Percentiles rank a stretch among this genome's conserved stretches.
Evolutionary conservation across 2,888 invertebrate genomes (phyloP).

Genomic region (Heliothis peltigera): DNA sequence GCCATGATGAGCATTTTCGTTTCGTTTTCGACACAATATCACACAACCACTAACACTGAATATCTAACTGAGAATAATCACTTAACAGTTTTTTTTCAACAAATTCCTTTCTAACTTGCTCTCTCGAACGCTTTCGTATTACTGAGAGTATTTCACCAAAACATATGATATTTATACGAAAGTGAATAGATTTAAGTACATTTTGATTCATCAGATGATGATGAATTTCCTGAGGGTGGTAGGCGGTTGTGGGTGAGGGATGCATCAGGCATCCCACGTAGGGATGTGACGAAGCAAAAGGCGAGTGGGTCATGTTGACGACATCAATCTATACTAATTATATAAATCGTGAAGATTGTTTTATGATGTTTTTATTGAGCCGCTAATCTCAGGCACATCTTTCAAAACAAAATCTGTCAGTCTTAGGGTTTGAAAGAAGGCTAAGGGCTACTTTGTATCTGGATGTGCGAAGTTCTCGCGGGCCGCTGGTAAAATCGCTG

Average conservation of each 20-base stretch:
- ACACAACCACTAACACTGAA: slow-evolving; percentile 40
- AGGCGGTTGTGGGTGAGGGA: slow-evolving; percentile 37
- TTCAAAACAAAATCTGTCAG: too few relatives aligned
- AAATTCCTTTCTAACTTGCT: slow-evolving; percentile 47
- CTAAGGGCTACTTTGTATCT: too few relatives aligned
- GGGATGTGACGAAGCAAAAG: slow-evolving; percentile 6
- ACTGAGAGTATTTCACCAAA: slow-evolving; percentile 50
- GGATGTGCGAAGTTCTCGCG: too few relatives aligned
- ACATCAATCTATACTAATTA: too few relatives aligned
- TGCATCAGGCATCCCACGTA: slow-evolving; percentile 24
- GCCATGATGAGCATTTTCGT: slow-evolving; percentile 59
- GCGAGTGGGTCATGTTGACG: neutral
- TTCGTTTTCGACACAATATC: slow-evolving; percentile 25
- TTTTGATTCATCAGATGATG: slow-evolving; percentile 41
- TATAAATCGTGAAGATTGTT: too few relatives aligned
- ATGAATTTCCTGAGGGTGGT: slow-evolving; percentile 13
- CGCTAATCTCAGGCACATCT: too few relatives aligned
- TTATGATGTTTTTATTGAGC: too few relatives aligned
- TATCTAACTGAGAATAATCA: slow-evolving; percentile 15
- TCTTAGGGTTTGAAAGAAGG: too few relatives aligned
- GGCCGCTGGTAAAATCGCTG: too few relatives aligned
- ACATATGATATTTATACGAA: slow-evolving; percentile 52
- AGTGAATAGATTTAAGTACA: slow-evolving; percentile 15
- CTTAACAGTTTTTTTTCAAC: slow-evolving; percentile 30
- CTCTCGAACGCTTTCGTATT: slow-evolving; percentile 46